Conservation (phyloP, 2,113 vertebrate species). For the Neodontobutis hainanensis region DNA sequence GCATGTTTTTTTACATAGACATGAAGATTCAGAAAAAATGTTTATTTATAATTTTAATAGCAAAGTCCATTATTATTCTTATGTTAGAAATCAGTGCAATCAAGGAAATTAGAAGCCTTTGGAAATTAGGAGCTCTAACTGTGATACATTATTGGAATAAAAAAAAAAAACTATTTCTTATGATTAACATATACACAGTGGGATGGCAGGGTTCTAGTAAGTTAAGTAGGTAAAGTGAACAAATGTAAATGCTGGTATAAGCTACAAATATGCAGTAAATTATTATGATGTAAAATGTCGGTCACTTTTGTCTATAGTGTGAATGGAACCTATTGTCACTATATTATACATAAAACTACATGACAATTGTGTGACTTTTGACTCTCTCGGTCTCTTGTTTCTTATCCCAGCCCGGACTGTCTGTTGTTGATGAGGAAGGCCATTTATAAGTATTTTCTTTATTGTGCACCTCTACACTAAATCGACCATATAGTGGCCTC, state of each 20-base stretch:
- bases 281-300: background rate
- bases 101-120: conserved; percentile 28
- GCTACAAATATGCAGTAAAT: conserved; percentile 8
- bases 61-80: conserved; percentile 35
- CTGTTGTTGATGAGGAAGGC: conserved; percentile 16
- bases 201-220: background rate
- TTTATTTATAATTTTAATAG: conserved; percentile 36
- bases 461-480: conserved; percentile 37
- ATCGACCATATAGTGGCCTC: conserved; percentile 29
- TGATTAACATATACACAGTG: conserved; percentile 23
- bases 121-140: conserved; percentile 45
- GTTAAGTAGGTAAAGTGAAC: too few relatives aligned
- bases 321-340: too few relatives aligned
- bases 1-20: conserved; percentile 22
- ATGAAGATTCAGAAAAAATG: conserved; percentile 27
- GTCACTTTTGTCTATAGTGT: too few relatives aligned
- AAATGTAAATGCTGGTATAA: background rate
- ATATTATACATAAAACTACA: too few relatives aligned
- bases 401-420: background rate
- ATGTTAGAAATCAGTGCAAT: conserved; percentile 52
- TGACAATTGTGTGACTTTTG: background rate
- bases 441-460: conserved; percentile 41
- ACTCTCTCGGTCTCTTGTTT: background rate
- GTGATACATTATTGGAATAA: conserved; percentile 11
- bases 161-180: background rate